Percentiles rank a stretch among this genome's conserved stretches.
Conservation (phyloP, 2,888 invertebrate genomes). For the Eumacrocentrus americanus region DNA sequence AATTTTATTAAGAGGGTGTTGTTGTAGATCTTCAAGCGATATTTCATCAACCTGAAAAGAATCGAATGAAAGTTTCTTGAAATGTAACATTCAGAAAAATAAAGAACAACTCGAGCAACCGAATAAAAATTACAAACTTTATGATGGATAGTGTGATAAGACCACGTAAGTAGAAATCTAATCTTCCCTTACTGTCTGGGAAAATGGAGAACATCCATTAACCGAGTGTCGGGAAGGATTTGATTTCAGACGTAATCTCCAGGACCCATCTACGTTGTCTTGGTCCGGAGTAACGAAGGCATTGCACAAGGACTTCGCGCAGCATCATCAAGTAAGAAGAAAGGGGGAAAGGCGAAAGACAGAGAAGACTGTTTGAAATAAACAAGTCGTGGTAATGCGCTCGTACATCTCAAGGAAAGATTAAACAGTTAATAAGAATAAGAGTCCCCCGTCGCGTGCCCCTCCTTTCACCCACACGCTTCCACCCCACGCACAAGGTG, state of each 20-base stretch:
- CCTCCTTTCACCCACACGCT: constrained; percentile 51
- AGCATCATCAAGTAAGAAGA: constrained; percentile 21
- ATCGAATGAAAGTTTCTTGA: too few relatives aligned
- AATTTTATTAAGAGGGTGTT: too few relatives aligned
- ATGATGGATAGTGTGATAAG: too few relatives aligned
- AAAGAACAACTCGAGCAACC: too few relatives aligned
- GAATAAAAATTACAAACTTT: too few relatives aligned
- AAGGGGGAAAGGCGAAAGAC: constrained; percentile 21
- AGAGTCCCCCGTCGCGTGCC: constrained; percentile 50
- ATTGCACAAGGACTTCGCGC: constrained; percentile 17
- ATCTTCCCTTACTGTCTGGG: neutral
- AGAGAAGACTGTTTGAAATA: constrained; percentile 46
- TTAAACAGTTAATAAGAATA: constrained; percentile 63
- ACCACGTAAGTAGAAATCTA: too few relatives aligned
- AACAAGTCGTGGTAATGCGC: constrained; percentile 59
- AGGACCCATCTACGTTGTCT: constrained; percentile 17
- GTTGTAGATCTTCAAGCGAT: too few relatives aligned
- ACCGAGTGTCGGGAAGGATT: constrained; percentile 15
- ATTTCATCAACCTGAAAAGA: too few relatives aligned
- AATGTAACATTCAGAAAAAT: too few relatives aligned
- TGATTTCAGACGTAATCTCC: constrained; percentile 23
- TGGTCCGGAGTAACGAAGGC: constrained; percentile 18
- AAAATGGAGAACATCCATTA: constrained; percentile 20
- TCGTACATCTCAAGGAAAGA: constrained; percentile 61
- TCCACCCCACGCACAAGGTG: constrained; percentile 46